phyloP scores from a whole-genome alignment of 2,113 vertebrate species.

The Limanda limanda region DNA sequence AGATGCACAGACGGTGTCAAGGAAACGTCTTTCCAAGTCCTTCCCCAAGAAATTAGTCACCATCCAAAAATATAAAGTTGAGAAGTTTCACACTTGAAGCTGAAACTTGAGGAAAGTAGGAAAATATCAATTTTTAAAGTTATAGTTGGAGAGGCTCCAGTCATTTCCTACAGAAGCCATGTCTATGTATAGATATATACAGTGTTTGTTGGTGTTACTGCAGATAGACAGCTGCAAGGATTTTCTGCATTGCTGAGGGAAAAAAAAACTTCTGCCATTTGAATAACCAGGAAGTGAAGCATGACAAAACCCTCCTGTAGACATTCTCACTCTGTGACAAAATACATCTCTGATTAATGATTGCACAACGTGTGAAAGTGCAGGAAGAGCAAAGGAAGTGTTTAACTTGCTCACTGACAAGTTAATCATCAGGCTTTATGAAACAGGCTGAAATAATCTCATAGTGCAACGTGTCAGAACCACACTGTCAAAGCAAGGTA shows the following conservation, averaged over 20 bases:
- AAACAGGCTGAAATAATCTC: slow-evolving; percentile 23
- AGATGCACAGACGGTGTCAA: not conserved
- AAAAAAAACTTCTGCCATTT: slow-evolving; percentile 12
- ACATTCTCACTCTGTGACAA: slow-evolving; percentile 4
- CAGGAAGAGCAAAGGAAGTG: slow-evolving; percentile 6
- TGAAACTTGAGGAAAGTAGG: not conserved
- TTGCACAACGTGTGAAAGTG: slow-evolving; percentile 15
- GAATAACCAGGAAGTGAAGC: slow-evolving; percentile 24
- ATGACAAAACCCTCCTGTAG: slow-evolving; percentile 25
- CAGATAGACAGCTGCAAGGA: slow-evolving; percentile 20
- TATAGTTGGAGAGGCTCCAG: not conserved
- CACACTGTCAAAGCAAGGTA: slow-evolving; percentile 55
- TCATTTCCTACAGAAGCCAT: not conserved
- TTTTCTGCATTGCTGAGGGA: slow-evolving; percentile 9
- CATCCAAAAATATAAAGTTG: not conserved
- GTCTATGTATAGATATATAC: not conserved
- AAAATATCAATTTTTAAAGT: not conserved
- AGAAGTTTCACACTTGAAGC: not conserved
- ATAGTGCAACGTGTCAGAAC: slow-evolving; percentile 38
- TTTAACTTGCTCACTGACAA: slow-evolving; percentile 11
- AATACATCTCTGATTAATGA: slow-evolving; percentile 11
- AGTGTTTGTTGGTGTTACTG: not conserved
- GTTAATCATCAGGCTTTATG: slow-evolving; percentile 16
- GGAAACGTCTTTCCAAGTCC: not conserved
- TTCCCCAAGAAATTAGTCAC: not conserved